Conservation (phyloP, 2,113 vertebrate genomes). For the Calidris pygmaea region DNA sequence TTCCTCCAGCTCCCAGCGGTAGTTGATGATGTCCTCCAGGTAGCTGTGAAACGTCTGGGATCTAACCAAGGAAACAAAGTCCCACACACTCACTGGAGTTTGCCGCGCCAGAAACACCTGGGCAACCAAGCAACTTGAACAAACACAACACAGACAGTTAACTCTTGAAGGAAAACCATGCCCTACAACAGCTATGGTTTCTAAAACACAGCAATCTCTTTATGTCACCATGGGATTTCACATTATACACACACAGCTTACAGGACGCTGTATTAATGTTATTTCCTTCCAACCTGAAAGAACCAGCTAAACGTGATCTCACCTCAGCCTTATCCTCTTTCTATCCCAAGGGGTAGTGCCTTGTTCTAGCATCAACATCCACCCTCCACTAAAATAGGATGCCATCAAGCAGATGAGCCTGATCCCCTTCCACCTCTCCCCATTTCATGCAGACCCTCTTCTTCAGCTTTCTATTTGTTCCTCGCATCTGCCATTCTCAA, state of each 20-base stretch:
- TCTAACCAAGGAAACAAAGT: conserved; percentile 65
- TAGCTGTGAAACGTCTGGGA: conserved; percentile 90
- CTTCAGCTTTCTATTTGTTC: not conserved
- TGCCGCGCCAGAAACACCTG: not conserved
- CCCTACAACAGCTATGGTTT: not conserved
- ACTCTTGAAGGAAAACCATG: not conserved
- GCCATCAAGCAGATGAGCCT: fast-evolving
- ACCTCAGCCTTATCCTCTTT: not conserved
- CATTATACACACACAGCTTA: not conserved
- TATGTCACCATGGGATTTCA: not conserved
- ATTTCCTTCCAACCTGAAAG: not conserved
- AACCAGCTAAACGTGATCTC: not conserved
- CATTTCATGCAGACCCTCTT: not conserved
- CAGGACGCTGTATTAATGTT: not conserved
- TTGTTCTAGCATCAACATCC: not conserved
- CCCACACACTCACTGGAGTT: not conserved
- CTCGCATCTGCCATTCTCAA: not conserved
- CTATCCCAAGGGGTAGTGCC: not conserved
- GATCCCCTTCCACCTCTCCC: not conserved
- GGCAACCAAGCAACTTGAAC: not conserved
- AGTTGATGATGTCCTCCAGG: conserved; percentile 97
- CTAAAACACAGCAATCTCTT: not conserved
- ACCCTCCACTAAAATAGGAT: not conserved
- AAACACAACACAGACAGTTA: not conserved
- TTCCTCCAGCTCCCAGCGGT: conserved; percentile 97